Conservation (phyloP, 2,888 invertebrate genomes). For the Drosophila neotestacea region DNA sequence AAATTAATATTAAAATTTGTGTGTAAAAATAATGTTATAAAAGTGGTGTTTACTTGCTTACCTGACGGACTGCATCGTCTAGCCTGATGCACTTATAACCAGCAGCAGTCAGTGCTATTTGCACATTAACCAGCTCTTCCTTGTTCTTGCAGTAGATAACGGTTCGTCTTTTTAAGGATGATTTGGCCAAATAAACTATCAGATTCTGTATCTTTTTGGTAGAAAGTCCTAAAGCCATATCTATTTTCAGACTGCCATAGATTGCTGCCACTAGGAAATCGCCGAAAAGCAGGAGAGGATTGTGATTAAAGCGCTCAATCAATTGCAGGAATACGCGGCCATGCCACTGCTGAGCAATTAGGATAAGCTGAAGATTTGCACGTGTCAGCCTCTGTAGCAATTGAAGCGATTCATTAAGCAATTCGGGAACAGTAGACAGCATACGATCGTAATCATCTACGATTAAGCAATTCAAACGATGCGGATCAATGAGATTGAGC, state of each 20-base stretch:
- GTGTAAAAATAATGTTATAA: neutral
- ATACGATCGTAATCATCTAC: slow-evolving; percentile 65
- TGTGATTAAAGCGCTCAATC: neutral
- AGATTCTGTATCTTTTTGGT: slow-evolving; percentile 34
- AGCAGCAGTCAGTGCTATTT: neutral
- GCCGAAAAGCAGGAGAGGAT: slow-evolving; percentile 61
- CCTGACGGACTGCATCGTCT: slow-evolving; percentile 9
- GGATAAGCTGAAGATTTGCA: slow-evolving; percentile 35
- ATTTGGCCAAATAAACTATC: slow-evolving; percentile 20
- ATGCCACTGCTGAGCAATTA: slow-evolving; percentile 63
- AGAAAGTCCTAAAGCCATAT: slow-evolving; percentile 2
- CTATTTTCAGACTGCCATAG: slow-evolving; percentile 52
- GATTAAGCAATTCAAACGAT: slow-evolving; percentile 43
- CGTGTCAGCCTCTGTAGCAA: neutral
- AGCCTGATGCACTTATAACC: slow-evolving; percentile 9
- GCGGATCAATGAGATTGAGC: slow-evolving; percentile 30
- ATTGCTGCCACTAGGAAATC: slow-evolving; percentile 61
- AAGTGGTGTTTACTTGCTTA: neutral
- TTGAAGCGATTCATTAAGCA: slow-evolving; percentile 29
- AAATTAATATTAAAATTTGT: too few relatives aligned
- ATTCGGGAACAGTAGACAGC: neutral
- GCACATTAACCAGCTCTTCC: slow-evolving; percentile 31
- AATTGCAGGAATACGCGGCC: slow-evolving; percentile 20
- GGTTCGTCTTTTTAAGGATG: slow-evolving; percentile 15
- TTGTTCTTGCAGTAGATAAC: slow-evolving; percentile 49